These are phyloP conservation scores for Diploptera punctata DNA, from an alignment of 2,888 invertebrate species.

Conservation along the genomic window DNA sequence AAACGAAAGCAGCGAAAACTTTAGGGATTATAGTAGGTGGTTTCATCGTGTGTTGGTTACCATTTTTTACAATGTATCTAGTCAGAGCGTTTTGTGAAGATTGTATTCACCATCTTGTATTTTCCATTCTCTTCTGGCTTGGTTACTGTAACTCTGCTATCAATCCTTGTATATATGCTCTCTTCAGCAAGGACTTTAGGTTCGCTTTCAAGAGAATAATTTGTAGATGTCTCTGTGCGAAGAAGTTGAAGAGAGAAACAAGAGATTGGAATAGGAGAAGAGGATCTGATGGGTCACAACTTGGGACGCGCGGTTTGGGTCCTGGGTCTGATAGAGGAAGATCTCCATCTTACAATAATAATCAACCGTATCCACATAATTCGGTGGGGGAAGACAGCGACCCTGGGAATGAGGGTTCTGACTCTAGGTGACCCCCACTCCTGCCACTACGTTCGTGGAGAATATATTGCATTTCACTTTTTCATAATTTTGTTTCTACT, in stretches of 20 bases:
- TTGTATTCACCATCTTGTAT: constrained; percentile 84
- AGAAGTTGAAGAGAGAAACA: background rate
- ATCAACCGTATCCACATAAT: constrained; percentile 47
- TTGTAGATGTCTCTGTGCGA: constrained; percentile 52
- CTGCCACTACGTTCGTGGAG: background rate
- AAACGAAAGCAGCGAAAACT: constrained; percentile 96
- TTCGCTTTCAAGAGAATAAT: constrained; percentile 92
- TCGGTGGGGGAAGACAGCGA: constrained; percentile 65
- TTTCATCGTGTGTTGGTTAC: constrained; percentile 96
- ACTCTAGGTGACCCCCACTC: constrained; percentile 61
- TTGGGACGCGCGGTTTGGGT: constrained; percentile 56
- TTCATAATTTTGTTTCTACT: background rate
- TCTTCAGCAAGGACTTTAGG: constrained; percentile 94
- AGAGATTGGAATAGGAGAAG: constrained; percentile 38
- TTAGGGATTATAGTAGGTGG: constrained; percentile 96
- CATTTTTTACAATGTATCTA: constrained; percentile 95
- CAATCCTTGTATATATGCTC: constrained; percentile 93
- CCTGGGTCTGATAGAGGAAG: constrained; percentile 25
- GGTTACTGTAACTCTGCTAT: constrained; percentile 98
- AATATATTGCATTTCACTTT: background rate
- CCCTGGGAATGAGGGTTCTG: constrained; percentile 58
- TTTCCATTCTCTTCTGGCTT: constrained; percentile 94
- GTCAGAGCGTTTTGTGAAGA: constrained; percentile 86
- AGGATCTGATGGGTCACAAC: constrained; percentile 50
- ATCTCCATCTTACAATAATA: constrained; percentile 32